These are phyloP conservation scores for Cheilosia vulpina DNA, from an alignment of 2,888 invertebrate genomes.

Conservation along the genomic window DNA sequence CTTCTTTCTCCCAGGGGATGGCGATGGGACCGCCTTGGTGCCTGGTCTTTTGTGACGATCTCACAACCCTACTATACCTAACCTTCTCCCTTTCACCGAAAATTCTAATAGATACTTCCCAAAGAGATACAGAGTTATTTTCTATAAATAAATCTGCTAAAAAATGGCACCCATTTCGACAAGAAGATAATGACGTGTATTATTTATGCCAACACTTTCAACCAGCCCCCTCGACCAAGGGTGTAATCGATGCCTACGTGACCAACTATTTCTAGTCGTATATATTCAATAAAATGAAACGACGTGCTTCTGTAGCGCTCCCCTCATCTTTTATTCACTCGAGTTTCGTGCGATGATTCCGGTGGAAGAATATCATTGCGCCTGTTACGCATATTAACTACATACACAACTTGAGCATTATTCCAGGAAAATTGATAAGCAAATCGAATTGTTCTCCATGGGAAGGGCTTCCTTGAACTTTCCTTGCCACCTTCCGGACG, in stretches of 20 bases:
- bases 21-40: no score
- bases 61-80: no score
- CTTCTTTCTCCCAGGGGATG: no score
- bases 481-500: background rate
- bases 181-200: no score
- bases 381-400: conserved; percentile 9
- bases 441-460: background rate
- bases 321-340: conserved; percentile 1
- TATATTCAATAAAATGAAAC: background rate
- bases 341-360: background rate
- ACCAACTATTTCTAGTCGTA: background rate
- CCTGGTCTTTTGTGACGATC: no score
- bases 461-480: no score
- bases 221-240: background rate
- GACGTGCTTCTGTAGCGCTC: background rate
- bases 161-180: no score
- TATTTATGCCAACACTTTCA: no score
- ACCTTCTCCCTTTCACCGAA: no score
- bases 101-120: no score
- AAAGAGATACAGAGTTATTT: no score
- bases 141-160: no score
- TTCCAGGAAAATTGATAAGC: background rate
- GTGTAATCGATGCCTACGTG: conserved; percentile 2
- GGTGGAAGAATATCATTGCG: background rate
- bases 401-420: background rate